Conservation (phyloP, 1,140 invertebrate species). For the Mactra quadrangularis region DNA sequence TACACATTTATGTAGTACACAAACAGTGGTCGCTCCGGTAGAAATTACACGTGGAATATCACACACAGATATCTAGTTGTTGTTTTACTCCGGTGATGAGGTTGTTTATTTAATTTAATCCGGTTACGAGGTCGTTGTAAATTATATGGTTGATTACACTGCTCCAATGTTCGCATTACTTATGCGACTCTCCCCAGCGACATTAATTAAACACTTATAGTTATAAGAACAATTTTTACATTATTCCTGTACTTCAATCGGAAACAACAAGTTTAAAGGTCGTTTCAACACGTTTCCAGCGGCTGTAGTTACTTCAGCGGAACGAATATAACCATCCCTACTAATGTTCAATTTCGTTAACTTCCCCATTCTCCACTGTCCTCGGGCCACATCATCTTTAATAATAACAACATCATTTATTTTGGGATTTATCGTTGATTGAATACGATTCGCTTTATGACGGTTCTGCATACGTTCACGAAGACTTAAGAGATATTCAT, state of each 20-base stretch:
- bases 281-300: conserved; percentile 11
- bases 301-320: background rate
- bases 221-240: too few species aligned
- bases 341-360: background rate
- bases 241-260: conserved; percentile 10
- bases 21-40: too few species aligned
- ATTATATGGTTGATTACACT: too few species aligned
- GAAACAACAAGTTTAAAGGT: conserved; percentile 19
- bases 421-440: background rate
- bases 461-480: conserved; percentile 12
- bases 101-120: too few species aligned
- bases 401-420: conserved; percentile 18
- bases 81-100: too few species aligned
- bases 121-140: too few species aligned
- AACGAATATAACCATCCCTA: background rate
- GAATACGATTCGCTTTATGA: background rate
- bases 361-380: conserved; percentile 39
- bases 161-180: too few species aligned
- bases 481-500: conserved; percentile 50
- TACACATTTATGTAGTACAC: too few species aligned
- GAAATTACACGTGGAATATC: too few species aligned
- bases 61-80: too few species aligned
- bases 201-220: too few species aligned
- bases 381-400: conserved; percentile 29
- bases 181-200: too few species aligned